phyloP scores from a whole-genome alignment of 2,888 invertebrate species.

The Apotomis betuletana region DNA sequence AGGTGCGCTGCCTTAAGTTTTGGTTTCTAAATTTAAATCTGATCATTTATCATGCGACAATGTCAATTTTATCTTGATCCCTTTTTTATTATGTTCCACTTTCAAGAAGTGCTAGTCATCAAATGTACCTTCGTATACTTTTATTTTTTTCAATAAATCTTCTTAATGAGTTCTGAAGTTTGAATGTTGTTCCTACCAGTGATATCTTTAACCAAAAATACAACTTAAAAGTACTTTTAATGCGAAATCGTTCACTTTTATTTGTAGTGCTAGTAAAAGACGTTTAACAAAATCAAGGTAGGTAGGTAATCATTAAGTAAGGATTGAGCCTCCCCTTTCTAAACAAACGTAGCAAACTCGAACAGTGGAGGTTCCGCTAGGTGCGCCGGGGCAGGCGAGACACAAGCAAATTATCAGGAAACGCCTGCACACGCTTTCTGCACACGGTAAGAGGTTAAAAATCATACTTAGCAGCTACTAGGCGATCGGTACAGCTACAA shows the following conservation, averaged over 20 bases:
- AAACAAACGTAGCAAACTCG: conserved; percentile 27
- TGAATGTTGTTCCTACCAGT: conserved; percentile 10
- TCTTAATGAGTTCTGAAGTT: conserved; percentile 35
- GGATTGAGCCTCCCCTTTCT: conserved; percentile 21
- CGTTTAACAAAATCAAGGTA: conserved; percentile 21
- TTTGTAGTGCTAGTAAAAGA: background rate
- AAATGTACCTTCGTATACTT: conserved; percentile 13
- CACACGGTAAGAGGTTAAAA: conserved; percentile 74
- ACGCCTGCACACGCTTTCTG: conserved; percentile 80
- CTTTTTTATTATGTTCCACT: conserved; percentile 56
- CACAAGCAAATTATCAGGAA: conserved; percentile 73
- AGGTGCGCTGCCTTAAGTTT: conserved; percentile 72
- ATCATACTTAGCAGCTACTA: conserved; percentile 67
- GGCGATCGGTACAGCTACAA: conserved; percentile 52
- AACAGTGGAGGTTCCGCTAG: conserved; percentile 61
- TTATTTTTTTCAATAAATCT: conserved; percentile 26
- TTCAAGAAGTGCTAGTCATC: conserved; percentile 40
- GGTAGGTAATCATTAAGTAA: conserved; percentile 23
- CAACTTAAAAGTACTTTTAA: background rate
- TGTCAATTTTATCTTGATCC: conserved; percentile 77
- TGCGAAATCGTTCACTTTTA: background rate
- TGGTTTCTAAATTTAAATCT: conserved; percentile 79
- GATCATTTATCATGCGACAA: conserved; percentile 82
- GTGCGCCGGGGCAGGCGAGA: conserved; percentile 61
- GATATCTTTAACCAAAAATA: background rate